These are phyloP conservation scores for Poecilia velifera DNA, from an alignment of 2,797 vertebrate species.

Conservation along the genomic window DNA sequence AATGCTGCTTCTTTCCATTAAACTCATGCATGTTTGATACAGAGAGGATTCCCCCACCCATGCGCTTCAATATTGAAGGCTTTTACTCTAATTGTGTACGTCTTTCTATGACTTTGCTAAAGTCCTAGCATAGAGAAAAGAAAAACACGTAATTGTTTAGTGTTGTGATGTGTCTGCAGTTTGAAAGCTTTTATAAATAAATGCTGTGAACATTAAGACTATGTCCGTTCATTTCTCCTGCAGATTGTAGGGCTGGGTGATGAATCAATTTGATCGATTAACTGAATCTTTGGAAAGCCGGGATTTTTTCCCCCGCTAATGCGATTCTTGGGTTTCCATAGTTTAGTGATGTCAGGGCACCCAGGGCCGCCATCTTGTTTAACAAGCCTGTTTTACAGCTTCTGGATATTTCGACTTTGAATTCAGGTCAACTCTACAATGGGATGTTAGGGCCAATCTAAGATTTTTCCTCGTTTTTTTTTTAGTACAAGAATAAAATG, in stretches of 20 bases:
- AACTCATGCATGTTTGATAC: constrained; percentile 73
- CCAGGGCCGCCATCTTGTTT: too few relatives aligned
- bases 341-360: too few relatives aligned
- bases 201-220: constrained; percentile 50
- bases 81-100: constrained; percentile 61
- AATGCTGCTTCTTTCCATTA: constrained; percentile 46
- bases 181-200: constrained; percentile 78
- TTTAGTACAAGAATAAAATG: too few relatives aligned
- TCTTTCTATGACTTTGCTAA: constrained; percentile 64
- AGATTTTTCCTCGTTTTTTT: too few relatives aligned
- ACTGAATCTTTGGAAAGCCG: too few relatives aligned
- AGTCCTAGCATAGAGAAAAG: constrained; percentile 56
- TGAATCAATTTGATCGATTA: too few relatives aligned
- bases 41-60: neutral
- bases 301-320: too few relatives aligned
- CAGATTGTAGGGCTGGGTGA: neutral
- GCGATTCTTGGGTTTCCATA: too few relatives aligned
- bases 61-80: constrained; percentile 48
- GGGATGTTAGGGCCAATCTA: too few relatives aligned
- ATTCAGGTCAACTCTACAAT: too few relatives aligned
- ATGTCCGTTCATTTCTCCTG: neutral
- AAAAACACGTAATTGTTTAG: constrained; percentile 55
- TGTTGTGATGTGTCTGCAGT: constrained; percentile 71
- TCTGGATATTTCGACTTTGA: too few relatives aligned
- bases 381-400: too few relatives aligned